A percentile compares a stretch with the other conserved stretches of the same genome.
Evolutionary conservation across 2,113 vertebrate species (phyloP).

Genomic region (Brachypodius melanocephalos): DNA sequence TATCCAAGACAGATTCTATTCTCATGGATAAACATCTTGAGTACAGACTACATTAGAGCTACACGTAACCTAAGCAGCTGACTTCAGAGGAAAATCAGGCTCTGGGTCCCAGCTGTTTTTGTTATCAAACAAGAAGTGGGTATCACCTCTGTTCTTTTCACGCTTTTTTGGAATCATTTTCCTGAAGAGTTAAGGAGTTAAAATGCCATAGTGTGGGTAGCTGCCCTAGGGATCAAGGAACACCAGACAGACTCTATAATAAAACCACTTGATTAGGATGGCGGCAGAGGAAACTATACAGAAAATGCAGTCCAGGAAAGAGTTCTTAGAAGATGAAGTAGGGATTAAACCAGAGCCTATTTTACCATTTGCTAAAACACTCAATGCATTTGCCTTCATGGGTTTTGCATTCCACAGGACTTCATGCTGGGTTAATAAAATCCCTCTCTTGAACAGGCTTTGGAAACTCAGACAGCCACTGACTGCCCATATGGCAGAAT

Average conservation of each 20-base stretch:
- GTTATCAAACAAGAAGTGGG: constrained; percentile 17
- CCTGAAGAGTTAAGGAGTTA: neutral
- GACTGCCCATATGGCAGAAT: constrained; percentile 57
- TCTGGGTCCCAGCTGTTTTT: neutral
- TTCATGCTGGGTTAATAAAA: constrained; percentile 75
- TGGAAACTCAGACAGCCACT: constrained; percentile 55
- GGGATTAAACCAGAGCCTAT: constrained; percentile 17
- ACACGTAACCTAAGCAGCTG: neutral
- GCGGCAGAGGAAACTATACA: neutral
- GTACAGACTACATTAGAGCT: neutral
- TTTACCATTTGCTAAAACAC: constrained; percentile 34
- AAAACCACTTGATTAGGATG: neutral
- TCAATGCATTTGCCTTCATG: constrained; percentile 25
- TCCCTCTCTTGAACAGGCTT: constrained; percentile 52
- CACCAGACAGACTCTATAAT: neutral
- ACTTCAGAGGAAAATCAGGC: neutral
- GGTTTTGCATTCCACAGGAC: constrained; percentile 67
- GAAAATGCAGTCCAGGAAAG: neutral
- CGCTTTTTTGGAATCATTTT: neutral
- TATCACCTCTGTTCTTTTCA: neutral
- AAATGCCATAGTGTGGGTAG: neutral
- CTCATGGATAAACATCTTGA: neutral
- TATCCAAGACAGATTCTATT: neutral
- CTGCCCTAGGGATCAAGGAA: neutral
- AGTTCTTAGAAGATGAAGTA: constrained; percentile 28